Evolutionary conservation across 1,140 invertebrate genomes (phyloP).

Genomic region (Trichonephila clavipes): DNA sequence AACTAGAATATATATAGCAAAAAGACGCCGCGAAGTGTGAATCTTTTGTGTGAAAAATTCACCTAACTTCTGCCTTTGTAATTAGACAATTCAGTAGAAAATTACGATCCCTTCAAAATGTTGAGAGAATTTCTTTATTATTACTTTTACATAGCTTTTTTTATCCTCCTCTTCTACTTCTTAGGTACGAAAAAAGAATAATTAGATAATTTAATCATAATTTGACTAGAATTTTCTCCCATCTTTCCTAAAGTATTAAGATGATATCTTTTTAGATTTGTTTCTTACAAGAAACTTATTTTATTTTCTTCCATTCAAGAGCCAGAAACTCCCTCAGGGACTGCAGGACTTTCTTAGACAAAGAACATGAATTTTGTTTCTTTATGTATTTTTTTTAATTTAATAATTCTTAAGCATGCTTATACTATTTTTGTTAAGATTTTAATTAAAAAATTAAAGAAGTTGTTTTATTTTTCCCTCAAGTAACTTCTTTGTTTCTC

Average conservation of each 20-base stretch:
- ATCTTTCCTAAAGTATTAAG: not conserved
- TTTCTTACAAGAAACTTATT: not conserved
- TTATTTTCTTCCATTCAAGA: not conserved
- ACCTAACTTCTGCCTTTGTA: not conserved
- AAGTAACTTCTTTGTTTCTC: not conserved
- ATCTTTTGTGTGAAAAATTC: not conserved
- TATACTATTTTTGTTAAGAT: not conserved
- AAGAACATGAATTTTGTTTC: not conserved
- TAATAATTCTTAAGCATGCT: slow-evolving; percentile 13
- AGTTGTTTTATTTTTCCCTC: not conserved
- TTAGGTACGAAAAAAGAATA: not conserved
- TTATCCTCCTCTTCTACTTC: not conserved
- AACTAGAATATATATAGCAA: too few species aligned
- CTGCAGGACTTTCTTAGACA: not conserved
- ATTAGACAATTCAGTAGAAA: not conserved
- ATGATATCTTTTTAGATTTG: not conserved
- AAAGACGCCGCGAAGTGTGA: too few species aligned
- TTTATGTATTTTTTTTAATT: not conserved
- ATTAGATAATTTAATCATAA: slow-evolving; percentile 62
- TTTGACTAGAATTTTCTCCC: not conserved
- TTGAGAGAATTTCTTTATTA: not conserved
- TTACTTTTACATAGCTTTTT: not conserved
- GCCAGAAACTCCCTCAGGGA: not conserved
- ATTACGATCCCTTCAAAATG: not conserved
- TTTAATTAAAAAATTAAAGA: slow-evolving; percentile 22